phyloP scores from a whole-genome alignment of 2,888 invertebrate species.

The Tetramorium bicarinatum region DNA sequence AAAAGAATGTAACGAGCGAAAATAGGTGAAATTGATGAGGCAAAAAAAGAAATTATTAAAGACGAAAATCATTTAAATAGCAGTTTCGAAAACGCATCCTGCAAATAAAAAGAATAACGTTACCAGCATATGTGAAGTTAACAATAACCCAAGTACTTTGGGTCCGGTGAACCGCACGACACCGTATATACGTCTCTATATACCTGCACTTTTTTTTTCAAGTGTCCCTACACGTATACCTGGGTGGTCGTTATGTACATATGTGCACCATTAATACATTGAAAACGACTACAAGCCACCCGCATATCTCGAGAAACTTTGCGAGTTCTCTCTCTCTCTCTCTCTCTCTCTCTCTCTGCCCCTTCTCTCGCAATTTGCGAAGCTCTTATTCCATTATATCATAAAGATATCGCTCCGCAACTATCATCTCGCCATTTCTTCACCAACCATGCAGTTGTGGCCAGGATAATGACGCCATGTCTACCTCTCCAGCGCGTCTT shows the following conservation, averaged over 20 bases:
- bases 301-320: constrained; percentile 55
- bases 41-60: not conserved
- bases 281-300: constrained; percentile 62
- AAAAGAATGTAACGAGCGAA: not conserved
- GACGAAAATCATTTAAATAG: not conserved
- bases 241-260: constrained; percentile 68
- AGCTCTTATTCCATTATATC: constrained; percentile 75
- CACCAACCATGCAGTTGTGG: constrained; percentile 59
- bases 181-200: constrained; percentile 48
- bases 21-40: not conserved
- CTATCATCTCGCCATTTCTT: constrained; percentile 72
- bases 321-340: not conserved
- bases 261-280: constrained; percentile 57
- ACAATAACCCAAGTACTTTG: constrained; percentile 12
- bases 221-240: constrained; percentile 55
- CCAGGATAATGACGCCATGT: constrained; percentile 69
- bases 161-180: not conserved
- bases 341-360: not conserved
- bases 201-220: constrained; percentile 61
- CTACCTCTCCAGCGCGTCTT: constrained; percentile 59
- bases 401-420: constrained; percentile 70
- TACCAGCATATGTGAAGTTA: not conserved
- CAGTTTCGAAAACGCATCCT: not conserved
- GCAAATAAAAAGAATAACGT: constrained; percentile 6
- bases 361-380: constrained; percentile 33